Base-by-base conservation (phyloP, 37 sponge, comb jelly and placozoan species). In the Ianthella basta region DNA sequence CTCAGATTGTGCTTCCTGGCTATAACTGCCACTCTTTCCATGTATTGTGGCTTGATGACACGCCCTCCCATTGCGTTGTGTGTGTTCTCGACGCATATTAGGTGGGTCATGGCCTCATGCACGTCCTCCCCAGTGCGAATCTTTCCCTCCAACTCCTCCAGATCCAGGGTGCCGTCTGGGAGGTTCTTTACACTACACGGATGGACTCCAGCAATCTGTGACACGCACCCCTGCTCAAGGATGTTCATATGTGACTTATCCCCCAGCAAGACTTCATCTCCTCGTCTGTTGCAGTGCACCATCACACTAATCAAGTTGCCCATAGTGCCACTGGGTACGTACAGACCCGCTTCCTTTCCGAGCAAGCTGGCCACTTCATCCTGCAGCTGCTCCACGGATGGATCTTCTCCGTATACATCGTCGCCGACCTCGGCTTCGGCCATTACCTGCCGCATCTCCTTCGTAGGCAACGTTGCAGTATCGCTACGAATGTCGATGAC, bases 91-190 rank as follows among this genome's bases (percentile, higher is more conserved):
- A 87, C 0, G 33, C 87, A 80, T 12, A 87, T 16, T 25, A 91
- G 40, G 0, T 68, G 32, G 0, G 91, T 94, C 34, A 59, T 27
- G 30, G 89, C 34, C 2, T 34, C 25, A 53, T 91, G 86, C 32
- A 88, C 89, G 3, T 60, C 37, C 25, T 80, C 87, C 20, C 57
- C 80, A 24, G 56, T 29, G 0, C 57, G 4, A 15, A 94, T 84
- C 69, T 87, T 91, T 0, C 66, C 30, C 39, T 64, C 35, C 0
- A 94, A 36, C 12, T 94, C 95, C 10, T 89, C 87, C 69, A 94
- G 55, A 39, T 91, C 91, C 39, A 56, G 3, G 19, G 87, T 87
- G 15, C 87, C 87, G 37, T 80, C 69, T 60, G 72, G 72, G 4
- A 55, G 59, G 59, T 80, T 87, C 24, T 14, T 64, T 29, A 87